Base-by-base conservation (phyloP, 1,140 invertebrate species). In the Aphidius gifuensis region DNA sequence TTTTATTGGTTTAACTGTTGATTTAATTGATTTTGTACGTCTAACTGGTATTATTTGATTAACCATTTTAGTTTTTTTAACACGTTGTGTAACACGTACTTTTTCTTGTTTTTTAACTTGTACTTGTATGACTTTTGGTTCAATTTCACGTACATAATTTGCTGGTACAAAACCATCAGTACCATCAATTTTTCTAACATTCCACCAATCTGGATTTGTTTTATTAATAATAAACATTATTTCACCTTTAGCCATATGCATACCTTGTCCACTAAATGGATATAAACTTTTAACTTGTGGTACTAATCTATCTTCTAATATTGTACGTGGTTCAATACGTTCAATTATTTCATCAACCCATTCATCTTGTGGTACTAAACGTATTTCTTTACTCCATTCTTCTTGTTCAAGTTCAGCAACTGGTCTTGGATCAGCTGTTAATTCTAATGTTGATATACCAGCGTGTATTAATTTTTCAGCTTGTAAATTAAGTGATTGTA, bases 171-270 rank as follows among this genome's bases (percentile, higher is more conserved):
- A 99, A 9, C 97, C 97, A 72, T 98, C 96, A 1, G 87, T 86
- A 0, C 95, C 92, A 72, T 94, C 93, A 0, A 87, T 85, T 82
- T 96, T 97, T 9, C 95, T 83, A 5, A 98, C 92, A 69, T 92
- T 94, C 97, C 97, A 99, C 97, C 97, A 99, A 78, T 99, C 97
- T 1, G 89, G 86, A 78, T 98, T 99, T 1, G 94, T 97, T 81
- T 97, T 96, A 70, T 91, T 94, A 51, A 98, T 83, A 3, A 99
- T 82, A 70, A 96, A 90, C 91, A 99, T 93, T 4, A 88, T 77
- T 82, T 90, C 77, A 61, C 93, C 94, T 81, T 98, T 98, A 5
- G 82, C 83, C 85, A 97, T 94, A 32, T 88, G 86, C 82, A 98
- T 94, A n/a, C 93, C 94, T 73, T 97, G 93, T 0, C 95, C 96